Conservation (phyloP, 2,113 vertebrate genomes). For the Corythoichthys haematopterus region DNA sequence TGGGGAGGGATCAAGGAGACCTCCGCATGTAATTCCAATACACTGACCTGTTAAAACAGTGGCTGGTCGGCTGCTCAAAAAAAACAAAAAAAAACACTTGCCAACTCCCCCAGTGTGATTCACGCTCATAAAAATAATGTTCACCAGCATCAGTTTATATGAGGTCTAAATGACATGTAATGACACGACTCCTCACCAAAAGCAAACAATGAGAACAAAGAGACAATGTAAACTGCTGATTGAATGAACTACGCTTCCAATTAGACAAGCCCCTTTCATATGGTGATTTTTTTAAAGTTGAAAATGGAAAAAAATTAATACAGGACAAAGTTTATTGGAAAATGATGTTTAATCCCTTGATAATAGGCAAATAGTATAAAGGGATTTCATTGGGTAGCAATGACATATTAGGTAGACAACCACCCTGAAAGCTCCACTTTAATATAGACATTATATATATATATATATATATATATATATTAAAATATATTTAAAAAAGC, state of each 20-base stretch:
- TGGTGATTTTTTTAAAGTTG: no score
- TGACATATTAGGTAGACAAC: no score
- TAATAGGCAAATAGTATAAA: no score
- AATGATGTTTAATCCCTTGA: no score
- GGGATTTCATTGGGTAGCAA: no score
- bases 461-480: no score
- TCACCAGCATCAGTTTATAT: neutral
- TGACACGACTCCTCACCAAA: neutral
- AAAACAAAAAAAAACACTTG: no score
- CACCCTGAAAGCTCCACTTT: no score
- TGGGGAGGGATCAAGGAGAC: neutral
- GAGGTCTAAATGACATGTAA: neutral
- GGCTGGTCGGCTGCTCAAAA: neutral
- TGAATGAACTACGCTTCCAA: conserved; percentile 1
- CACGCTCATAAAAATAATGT: neutral
- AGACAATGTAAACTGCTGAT: conserved; percentile 6
- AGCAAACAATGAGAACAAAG: neutral
- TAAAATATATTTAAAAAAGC: no score
- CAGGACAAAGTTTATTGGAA: no score
- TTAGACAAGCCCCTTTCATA: neutral
- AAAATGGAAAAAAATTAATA: no score
- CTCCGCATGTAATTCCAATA: neutral
- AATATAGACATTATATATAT: no score
- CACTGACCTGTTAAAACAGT: neutral
- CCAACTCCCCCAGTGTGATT: neutral